Conservation (phyloP, 2,113 vertebrate species). For the Sula dactylatra region DNA sequence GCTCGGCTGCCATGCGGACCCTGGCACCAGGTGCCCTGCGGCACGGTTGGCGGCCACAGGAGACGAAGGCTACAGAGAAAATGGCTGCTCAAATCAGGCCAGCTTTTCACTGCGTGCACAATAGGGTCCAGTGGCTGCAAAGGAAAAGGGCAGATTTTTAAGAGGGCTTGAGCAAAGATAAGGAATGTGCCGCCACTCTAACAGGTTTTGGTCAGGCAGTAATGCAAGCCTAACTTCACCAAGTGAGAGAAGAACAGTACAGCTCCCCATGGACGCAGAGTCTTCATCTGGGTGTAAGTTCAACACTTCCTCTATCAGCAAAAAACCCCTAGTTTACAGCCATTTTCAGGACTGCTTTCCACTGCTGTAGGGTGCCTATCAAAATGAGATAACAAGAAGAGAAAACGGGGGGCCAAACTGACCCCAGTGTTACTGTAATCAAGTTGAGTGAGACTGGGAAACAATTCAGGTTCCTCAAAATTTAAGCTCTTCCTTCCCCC, state of each 20-base stretch:
- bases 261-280: neutral
- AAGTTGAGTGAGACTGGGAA: neutral
- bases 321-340: neutral
- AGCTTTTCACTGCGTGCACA: neutral
- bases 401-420: neutral
- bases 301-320: neutral
- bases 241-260: neutral
- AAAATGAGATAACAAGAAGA: neutral
- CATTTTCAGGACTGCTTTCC: neutral
- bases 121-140: neutral
- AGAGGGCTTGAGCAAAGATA: neutral
- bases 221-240: neutral
- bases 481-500: neutral
- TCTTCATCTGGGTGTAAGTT: neutral
- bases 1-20: neutral
- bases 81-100: neutral
- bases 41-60: neutral
- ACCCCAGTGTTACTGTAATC: neutral
- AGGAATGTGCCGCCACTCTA: neutral
- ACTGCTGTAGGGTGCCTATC: neutral
- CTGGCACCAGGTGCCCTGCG: neutral
- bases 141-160: neutral
- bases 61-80: neutral
- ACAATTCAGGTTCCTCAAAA: neutral
- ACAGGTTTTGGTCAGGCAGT: neutral